A percentile compares a stretch with the other conserved stretches of the same genome.
phyloP scores from a whole-genome alignment of 2,797 vertebrate species.

The Eupleurogrammus muticus region DNA sequence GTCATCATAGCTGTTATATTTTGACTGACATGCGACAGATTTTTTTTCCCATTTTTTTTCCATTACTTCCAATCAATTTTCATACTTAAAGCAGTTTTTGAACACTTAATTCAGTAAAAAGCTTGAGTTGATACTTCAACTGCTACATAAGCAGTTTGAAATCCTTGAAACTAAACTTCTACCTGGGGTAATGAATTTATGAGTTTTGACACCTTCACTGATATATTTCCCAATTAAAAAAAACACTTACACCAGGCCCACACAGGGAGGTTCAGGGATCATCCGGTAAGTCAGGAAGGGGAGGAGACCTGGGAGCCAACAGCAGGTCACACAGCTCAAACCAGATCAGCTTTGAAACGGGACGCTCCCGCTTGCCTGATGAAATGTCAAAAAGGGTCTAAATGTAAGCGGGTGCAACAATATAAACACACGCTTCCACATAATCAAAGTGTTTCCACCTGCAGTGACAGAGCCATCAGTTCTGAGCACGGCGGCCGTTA shows the following conservation, averaged over 20 bases:
- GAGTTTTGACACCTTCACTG: background rate
- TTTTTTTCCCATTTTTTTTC: too few relatives aligned
- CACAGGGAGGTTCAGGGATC: slow-evolving; percentile 39
- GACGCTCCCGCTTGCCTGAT: slow-evolving; percentile 53
- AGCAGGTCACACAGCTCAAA: slow-evolving; percentile 61
- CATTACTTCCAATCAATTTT: too few relatives aligned
- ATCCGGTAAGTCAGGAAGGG: slow-evolving; percentile 7
- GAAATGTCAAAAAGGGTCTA: slow-evolving; percentile 67
- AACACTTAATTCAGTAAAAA: too few relatives aligned
- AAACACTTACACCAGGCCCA: slow-evolving; percentile 21
- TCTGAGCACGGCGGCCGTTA: slow-evolving; percentile 65
- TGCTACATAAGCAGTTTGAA: too few relatives aligned
- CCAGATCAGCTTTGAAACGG: slow-evolving; percentile 60
- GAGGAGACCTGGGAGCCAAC: slow-evolving; percentile 23
- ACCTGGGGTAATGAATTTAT: too few relatives aligned
- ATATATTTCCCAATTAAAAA: slow-evolving; percentile 34
- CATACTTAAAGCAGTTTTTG: too few relatives aligned
- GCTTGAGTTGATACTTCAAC: too few relatives aligned
- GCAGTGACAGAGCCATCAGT: slow-evolving; percentile 77
- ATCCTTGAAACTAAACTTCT: too few relatives aligned
- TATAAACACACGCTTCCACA: slow-evolving; percentile 71
- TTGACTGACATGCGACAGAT: too few relatives aligned
- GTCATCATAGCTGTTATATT: too few relatives aligned
- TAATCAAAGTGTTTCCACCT: slow-evolving; percentile 82
- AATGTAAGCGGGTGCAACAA: slow-evolving; percentile 65